Conservation (phyloP, 2,888 invertebrate species). For the Phragmatobia fuliginosa region DNA sequence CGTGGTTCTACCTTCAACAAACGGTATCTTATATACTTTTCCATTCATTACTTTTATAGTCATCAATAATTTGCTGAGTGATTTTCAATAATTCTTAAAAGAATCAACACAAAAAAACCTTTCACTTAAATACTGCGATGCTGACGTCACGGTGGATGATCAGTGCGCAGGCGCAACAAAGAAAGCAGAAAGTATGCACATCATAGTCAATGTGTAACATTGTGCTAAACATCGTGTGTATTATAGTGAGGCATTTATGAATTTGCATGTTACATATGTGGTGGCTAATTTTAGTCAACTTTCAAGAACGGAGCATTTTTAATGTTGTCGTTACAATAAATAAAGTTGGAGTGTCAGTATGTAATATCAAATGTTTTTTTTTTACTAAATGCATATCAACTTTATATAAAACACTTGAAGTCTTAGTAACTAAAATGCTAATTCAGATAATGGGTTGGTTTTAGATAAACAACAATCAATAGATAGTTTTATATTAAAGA, state of each 20-base stretch:
- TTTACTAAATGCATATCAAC: too few species aligned
- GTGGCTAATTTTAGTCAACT: neutral
- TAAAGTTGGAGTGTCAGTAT: too few species aligned
- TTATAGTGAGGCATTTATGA: neutral
- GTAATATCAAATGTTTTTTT: too few species aligned
- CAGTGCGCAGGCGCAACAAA: slow-evolving; percentile 32
- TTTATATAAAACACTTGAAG: too few species aligned
- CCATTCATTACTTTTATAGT: neutral
- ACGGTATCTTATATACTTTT: neutral
- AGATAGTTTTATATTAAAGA: too few species aligned
- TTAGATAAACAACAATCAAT: too few species aligned
- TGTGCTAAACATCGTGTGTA: slow-evolving; percentile 13
- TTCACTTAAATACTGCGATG: slow-evolving; percentile 38
- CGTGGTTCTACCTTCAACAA: too few species aligned
- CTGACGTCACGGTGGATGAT: slow-evolving; percentile 41
- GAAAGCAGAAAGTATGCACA: slow-evolving; percentile 51
- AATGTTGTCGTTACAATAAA: too few species aligned
- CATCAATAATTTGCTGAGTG: neutral
- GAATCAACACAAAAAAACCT: slow-evolving; percentile 29
- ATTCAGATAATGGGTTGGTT: too few species aligned
- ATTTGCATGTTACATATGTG: slow-evolving; percentile 12
- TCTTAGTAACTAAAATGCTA: too few species aligned
- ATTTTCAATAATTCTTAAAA: neutral
- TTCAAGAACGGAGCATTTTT: neutral
- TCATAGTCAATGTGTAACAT: slow-evolving; percentile 33